These are phyloP conservation scores for Phocoena sinus DNA, from an alignment of 2,113 vertebrate genomes.

Conservation along the genomic window DNA sequence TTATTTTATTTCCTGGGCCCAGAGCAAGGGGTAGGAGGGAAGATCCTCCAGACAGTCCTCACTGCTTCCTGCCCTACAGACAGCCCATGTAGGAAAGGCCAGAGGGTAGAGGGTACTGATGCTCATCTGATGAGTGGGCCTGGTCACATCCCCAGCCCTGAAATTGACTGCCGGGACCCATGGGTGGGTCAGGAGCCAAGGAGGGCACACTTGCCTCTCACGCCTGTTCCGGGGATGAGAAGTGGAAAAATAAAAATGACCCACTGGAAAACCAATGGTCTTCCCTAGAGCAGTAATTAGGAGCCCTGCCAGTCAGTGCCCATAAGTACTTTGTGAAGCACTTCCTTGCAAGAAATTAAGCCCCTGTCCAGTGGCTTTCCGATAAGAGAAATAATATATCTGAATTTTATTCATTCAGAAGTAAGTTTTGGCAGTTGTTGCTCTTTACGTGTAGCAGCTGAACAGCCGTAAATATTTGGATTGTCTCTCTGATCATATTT, in stretches of 20 bases:
- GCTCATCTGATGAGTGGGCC: background rate
- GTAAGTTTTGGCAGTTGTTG: background rate
- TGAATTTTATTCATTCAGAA: conserved; percentile 56
- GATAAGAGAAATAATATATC: conserved; percentile 47
- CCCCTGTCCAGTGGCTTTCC: conserved; percentile 12
- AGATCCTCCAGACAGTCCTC: too few relatives aligned
- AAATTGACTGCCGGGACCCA: background rate
- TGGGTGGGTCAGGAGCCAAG: background rate
- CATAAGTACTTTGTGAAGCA: conserved; percentile 48
- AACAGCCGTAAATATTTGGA: conserved; percentile 38
- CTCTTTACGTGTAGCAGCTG: conserved; percentile 26
- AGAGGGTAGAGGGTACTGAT: background rate
- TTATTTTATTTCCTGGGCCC: background rate
- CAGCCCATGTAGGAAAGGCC: background rate
- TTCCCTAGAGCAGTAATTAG: conserved; percentile 57
- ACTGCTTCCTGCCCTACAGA: background rate
- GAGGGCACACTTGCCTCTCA: background rate
- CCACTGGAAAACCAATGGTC: conserved; percentile 64
- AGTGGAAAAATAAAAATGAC: conserved; percentile 17
- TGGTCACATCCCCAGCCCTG: background rate
- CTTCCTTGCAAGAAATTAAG: conserved; percentile 62
- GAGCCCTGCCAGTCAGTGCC: conserved; percentile 42
- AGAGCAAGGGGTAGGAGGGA: background rate
- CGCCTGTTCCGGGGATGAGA: background rate
- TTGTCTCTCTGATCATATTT: conserved; percentile 52